Base-by-base conservation (phyloP, 2,113 vertebrate species). In the Megaceryle torquata region DNA sequence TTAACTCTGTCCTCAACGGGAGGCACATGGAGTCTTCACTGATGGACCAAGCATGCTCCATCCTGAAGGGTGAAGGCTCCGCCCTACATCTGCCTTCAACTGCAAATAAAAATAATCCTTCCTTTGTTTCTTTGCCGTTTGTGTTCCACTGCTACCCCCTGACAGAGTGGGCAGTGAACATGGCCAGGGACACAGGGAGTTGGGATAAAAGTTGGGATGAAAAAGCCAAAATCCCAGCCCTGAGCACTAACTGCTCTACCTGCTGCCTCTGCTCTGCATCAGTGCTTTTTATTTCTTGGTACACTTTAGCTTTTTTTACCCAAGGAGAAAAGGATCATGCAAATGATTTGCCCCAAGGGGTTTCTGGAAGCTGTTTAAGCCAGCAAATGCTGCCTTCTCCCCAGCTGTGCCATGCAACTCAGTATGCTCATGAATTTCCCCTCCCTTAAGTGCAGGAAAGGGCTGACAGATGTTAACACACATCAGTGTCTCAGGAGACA, bases 401-500 rank as follows among this genome's bases (percentile, higher is more conserved):
- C 93, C 97, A 98, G 98, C 97, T 98, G 97, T 97, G 93, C 92
- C 80, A 59, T 84, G 96, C 54, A 12, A 79, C 92, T 95, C 92
- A 31, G 86, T 71, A 65, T 54, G 90, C 95, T 93, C 95, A 81
- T 95, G 95, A 96, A 92, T 95, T 95, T 91, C 83, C 21, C 16
- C 63, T 97, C 41, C 84, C 91, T 67, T 81, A 76, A 88, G 85
- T 72, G 94, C 39, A 85, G 86, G 83, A 93, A 69, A 78, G 79
- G 95, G 72, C 96, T 97, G 97, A 97, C 98, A 98, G 98, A 97
- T 97, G 97, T 97, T 97, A 95, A 97, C 87, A 82, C 95, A 84
- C 24, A 94, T 97, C 97, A 21, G 80, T 11, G 95, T 98, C 98
- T 95, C 98, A 60, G 80, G 98, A 96, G 98, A 96, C 78, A 53